A percentile compares a stretch with the other conserved stretches of the same genome.
Conservation (phyloP, 2,113 vertebrate genomes). For the Entelurus aequoreus region DNA sequence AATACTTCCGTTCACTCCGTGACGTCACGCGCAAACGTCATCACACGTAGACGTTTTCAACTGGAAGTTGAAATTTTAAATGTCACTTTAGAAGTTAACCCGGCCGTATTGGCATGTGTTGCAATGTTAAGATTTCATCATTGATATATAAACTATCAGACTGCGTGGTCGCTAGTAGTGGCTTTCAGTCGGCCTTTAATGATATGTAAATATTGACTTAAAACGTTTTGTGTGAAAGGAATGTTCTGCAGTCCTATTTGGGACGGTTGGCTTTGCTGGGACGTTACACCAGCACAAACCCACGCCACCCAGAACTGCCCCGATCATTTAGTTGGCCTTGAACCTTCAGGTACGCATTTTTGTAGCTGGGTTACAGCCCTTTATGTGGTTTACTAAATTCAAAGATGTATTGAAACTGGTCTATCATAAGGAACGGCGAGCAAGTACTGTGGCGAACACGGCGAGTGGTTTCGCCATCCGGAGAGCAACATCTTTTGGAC, state of each 20-base stretch:
- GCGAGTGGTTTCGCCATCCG: slow-evolving; percentile 48
- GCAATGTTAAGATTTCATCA: too few relatives aligned
- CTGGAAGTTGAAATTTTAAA: too few relatives aligned
- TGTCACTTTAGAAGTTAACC: too few relatives aligned
- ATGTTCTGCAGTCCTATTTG: slow-evolving; percentile 41
- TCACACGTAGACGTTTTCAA: too few relatives aligned
- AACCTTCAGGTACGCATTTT: slow-evolving; percentile 29
- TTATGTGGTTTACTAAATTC: neutral
- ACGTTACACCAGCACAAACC: slow-evolving; percentile 41
- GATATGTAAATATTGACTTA: neutral
- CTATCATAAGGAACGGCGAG: slow-evolving; percentile 37
- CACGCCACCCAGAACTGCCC: slow-evolving; percentile 47
- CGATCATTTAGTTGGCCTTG: slow-evolving; percentile 17
- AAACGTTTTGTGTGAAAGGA: slow-evolving; percentile 18
- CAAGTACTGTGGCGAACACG: slow-evolving; percentile 42
- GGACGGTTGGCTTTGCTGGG: slow-evolving; percentile 60
- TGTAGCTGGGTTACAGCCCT: neutral
- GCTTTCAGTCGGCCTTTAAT: too few relatives aligned
- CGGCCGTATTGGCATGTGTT: too few relatives aligned
- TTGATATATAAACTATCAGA: too few relatives aligned
- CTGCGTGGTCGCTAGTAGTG: too few relatives aligned
- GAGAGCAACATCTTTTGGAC: slow-evolving; percentile 28
- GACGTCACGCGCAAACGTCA: too few relatives aligned
- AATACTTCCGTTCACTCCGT: too few relatives aligned
- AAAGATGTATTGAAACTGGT: neutral